Evolutionary conservation across 2,113 vertebrate species (phyloP).

Genomic region (Oncorhynchus kisutch): DNA sequence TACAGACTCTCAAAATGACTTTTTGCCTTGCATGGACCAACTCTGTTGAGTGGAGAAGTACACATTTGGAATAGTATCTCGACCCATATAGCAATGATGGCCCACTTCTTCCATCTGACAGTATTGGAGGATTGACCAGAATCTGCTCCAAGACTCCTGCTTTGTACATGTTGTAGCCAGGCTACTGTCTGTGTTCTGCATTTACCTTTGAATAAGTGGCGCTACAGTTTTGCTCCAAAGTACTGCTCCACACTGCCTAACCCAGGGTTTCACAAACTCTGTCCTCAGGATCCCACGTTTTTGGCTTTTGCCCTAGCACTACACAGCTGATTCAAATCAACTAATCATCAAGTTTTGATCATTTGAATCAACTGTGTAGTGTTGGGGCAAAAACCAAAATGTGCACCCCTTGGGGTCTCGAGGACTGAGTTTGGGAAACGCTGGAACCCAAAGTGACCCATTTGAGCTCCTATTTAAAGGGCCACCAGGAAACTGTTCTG

Average conservation of each 20-base stretch:
- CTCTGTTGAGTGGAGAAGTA: neutral
- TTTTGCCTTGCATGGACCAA: neutral
- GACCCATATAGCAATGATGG: constrained; percentile 55
- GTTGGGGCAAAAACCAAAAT: too few species aligned
- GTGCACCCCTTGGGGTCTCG: too few species aligned
- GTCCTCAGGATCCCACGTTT: too few species aligned
- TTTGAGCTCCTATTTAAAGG: constrained; percentile 70
- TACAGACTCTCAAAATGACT: neutral
- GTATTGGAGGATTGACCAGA: neutral
- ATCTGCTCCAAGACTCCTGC: neutral
- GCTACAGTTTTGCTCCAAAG: neutral
- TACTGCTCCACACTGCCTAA: constrained; percentile 15
- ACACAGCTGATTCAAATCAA: too few species aligned
- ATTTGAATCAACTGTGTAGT: too few species aligned
- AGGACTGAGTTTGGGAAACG: too few species aligned
- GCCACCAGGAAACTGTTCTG: constrained; percentile 28
- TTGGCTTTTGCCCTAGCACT: too few species aligned
- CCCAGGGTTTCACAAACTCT: neutral
- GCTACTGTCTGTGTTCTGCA: neutral
- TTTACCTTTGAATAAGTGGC: neutral
- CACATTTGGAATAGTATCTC: constrained; percentile 24
- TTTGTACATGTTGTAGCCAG: neutral
- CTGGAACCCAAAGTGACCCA: constrained; percentile 51
- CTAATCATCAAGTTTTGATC: too few species aligned
- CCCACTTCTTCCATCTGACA: constrained; percentile 44